phyloP scores from a whole-genome alignment of 2,113 vertebrate genomes.

The Oriolus oriolus region DNA sequence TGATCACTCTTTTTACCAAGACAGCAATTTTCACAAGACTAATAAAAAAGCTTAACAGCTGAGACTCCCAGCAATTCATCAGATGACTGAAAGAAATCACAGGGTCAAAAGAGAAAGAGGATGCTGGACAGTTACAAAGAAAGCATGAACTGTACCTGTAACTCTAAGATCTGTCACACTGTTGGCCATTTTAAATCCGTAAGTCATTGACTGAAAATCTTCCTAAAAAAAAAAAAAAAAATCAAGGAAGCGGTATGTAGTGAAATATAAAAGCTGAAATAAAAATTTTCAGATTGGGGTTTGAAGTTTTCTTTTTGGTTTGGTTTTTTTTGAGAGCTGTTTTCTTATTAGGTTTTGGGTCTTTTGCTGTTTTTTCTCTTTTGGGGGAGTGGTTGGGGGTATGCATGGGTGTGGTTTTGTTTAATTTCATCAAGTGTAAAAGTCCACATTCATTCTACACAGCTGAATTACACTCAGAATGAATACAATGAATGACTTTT shows the following conservation, averaged over 20 bases:
- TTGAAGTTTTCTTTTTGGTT: background rate
- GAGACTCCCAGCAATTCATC: background rate
- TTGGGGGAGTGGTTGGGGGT: background rate
- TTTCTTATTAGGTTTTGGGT: background rate
- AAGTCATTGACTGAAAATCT: conserved; percentile 99
- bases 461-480: background rate
- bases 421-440: background rate
- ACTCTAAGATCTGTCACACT: conserved; percentile 96
- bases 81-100: background rate
- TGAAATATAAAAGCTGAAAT: background rate
- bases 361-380: background rate
- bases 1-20: background rate
- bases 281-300: background rate
- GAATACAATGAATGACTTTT: background rate
- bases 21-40: background rate
- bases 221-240: conserved; percentile 77
- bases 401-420: background rate
- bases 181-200: conserved; percentile 99
- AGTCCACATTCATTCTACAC: background rate
- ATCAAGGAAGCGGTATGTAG: background rate
- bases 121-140: background rate
- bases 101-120: background rate
- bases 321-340: background rate
- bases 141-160: conserved; percentile 80
- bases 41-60: background rate